Conservation (phyloP, 2,888 invertebrate genomes). For the Bellardia pandia region DNA sequence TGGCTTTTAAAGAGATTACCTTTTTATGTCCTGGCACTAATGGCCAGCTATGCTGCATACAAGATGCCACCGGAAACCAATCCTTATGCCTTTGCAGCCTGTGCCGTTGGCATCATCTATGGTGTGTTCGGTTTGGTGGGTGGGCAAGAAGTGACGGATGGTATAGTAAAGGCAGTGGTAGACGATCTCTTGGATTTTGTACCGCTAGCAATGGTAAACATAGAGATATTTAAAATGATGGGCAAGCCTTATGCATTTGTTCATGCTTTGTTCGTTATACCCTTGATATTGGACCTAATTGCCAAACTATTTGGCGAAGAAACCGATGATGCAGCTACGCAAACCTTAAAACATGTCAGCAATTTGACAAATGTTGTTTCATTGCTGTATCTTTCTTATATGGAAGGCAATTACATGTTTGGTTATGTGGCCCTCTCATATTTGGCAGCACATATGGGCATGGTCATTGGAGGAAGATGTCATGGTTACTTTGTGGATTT, state of each 20-base stretch:
- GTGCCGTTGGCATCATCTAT: constrained; percentile 77
- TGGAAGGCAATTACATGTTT: constrained; percentile 55
- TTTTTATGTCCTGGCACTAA: constrained; percentile 35
- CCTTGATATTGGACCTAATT: constrained; percentile 72
- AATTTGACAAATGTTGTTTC: constrained; percentile 62
- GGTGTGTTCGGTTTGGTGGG: constrained; percentile 77
- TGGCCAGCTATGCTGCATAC: constrained; percentile 74
- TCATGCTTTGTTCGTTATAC: constrained; percentile 77
- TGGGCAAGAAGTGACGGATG: constrained; percentile 62
- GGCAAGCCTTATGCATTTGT: constrained; percentile 75
- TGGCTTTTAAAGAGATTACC: constrained; percentile 36
- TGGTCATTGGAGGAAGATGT: constrained; percentile 51
- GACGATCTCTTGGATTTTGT: constrained; percentile 75
- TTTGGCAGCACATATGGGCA: constrained; percentile 40
- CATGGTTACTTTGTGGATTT: constrained; percentile 41
- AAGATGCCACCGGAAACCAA: constrained; percentile 74
- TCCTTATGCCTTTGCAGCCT: constrained; percentile 77
- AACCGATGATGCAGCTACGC: constrained; percentile 48
- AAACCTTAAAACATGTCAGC: constrained; percentile 51
- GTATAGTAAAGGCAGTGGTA: constrained; percentile 58
- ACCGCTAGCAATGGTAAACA: constrained; percentile 77
- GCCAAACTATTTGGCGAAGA: constrained; percentile 65
- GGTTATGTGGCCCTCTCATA: constrained; percentile 47
- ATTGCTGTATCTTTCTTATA: constrained; percentile 35
- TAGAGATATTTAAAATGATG: constrained; percentile 76